phyloP scores from a whole-genome alignment of 2,888 invertebrate genomes.

The Tortrix viridana region DNA sequence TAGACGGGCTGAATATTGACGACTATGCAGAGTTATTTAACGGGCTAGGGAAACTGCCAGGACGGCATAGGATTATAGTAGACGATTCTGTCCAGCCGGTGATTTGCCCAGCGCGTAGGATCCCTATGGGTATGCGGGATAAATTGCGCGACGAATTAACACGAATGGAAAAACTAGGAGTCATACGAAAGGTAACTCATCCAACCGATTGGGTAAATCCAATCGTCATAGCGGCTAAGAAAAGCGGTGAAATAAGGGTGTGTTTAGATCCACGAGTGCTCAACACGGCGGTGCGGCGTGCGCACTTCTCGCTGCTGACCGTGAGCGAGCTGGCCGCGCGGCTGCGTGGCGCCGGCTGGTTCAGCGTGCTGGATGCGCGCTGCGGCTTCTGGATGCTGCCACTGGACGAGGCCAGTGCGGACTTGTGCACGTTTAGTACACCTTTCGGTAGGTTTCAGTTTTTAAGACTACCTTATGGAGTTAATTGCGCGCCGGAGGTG shows the following conservation, averaged over 20 bases:
- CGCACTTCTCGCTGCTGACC: slow-evolving; percentile 40
- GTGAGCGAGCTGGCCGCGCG: slow-evolving; percentile 20
- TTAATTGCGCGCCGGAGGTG: too few relatives aligned
- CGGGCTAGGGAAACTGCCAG: slow-evolving; percentile 41
- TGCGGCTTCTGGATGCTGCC: slow-evolving; percentile 13
- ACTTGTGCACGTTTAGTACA: slow-evolving; percentile 34
- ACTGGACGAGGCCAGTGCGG: slow-evolving; percentile 9
- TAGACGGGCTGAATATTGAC: slow-evolving; percentile 1
- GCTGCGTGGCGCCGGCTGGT: slow-evolving; percentile 12
- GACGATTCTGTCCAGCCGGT: slow-evolving; percentile 38
- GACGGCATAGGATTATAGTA: slow-evolving; percentile 39
- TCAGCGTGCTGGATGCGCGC: slow-evolving; percentile 32
- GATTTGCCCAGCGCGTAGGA: slow-evolving; percentile 41
- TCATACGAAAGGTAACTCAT: slow-evolving; percentile 38
- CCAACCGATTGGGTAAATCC: slow-evolving; percentile 43
- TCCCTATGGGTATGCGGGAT: slow-evolving; percentile 43
- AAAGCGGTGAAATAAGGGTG: too few relatives aligned
- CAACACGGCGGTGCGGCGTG: slow-evolving; percentile 39
- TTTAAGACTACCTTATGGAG: slow-evolving; percentile 32
- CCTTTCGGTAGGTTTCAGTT: slow-evolving; percentile 38
- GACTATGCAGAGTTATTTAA: slow-evolving; percentile 40
- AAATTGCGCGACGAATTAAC: slow-evolving; percentile 35
- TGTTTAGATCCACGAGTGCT: too few relatives aligned
- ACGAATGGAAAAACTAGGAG: slow-evolving; percentile 36
- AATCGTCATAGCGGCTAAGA: slow-evolving; percentile 43